Evolutionary conservation across 1,140 invertebrate species (phyloP), one percentile per base, ranked within the genome.

Genomic region (Saccostrea cuccullata): DNA sequence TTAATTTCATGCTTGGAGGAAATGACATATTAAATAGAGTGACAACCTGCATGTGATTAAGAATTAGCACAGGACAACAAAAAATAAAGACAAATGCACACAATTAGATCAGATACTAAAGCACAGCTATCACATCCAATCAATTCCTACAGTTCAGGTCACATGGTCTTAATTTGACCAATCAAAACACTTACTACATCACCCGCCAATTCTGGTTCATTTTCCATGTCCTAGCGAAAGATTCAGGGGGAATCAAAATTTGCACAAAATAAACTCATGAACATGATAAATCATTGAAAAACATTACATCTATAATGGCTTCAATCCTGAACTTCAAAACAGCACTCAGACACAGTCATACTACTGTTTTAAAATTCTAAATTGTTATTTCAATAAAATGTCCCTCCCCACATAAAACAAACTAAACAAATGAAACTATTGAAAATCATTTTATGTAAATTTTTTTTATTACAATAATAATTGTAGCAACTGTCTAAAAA

Each of bases 171-270:
- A 20, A 40, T 26, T 55, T 56, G 82, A 84, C 82, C 40, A 84
- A 55, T 55, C 40, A 84, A 84, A 26, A 86, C 40, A 86, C 85
- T 86, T 86, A 86, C 85, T 47, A 86, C 70, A 56, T 86, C 85
- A 86, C 73, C 85, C 30, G 67, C 64, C 70, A 86, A 55, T 56
- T 86, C 85, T 47, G 85, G 85, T 70, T 86, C 85, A 77, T 70
- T 86, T 77, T 86, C 85, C 85, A 86, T 55, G 30, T 30, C 85
- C 85, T 86, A 77, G 30, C 30, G 40, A 84, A 84, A 84, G 70
- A 77, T 77, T 77, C 26, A 77, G 26, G 20, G 40, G 12, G 12
- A 40, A 26, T 84, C 40, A 84, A 84, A 84, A 55, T 55, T 84
- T 23, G 23, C 12, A 77, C 26, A 77, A 36, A 30, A 77, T 30